These are phyloP conservation scores for Poicephalus meyeri DNA, from an alignment of 2,113 vertebrate species.

Conservation along the genomic window DNA sequence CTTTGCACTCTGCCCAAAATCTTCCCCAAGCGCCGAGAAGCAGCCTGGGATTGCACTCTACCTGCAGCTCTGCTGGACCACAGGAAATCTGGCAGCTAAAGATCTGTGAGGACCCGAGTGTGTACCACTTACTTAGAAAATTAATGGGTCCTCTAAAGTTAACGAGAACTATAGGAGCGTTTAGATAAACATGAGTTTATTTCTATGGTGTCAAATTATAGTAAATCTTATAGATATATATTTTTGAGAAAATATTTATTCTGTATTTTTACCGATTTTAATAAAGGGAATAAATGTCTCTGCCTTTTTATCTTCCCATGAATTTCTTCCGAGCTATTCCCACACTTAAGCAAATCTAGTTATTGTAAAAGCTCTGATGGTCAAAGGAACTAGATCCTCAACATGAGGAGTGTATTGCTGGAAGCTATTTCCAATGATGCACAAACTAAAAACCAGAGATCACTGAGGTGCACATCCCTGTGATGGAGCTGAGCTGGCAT, in stretches of 20 bases:
- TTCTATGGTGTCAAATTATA: background rate
- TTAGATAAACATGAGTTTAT: background rate
- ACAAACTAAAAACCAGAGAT: background rate
- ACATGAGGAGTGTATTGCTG: background rate
- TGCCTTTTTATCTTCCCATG: background rate
- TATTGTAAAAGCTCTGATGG: background rate
- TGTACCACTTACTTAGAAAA: background rate
- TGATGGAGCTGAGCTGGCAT: background rate
- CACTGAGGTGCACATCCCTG: background rate
- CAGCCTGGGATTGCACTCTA: background rate
- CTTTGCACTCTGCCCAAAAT: background rate
- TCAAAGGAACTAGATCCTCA: background rate
- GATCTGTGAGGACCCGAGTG: background rate
- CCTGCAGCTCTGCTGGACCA: background rate
- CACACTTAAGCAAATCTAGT: background rate
- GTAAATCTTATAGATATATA: background rate
- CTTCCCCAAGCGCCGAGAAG: background rate
- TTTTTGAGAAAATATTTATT: constrained; percentile 26
- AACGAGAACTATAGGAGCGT: background rate
- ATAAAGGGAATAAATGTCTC: background rate
- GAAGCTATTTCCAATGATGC: background rate
- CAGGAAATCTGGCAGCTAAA: background rate
- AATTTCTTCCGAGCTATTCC: background rate
- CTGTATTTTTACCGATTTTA: background rate
- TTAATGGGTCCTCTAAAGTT: background rate